Percentiles rank a stretch among this genome's conserved stretches.
Evolutionary conservation across 2,797 vertebrate genomes (phyloP).

Genomic region (Etheostoma nigrum): DNA sequence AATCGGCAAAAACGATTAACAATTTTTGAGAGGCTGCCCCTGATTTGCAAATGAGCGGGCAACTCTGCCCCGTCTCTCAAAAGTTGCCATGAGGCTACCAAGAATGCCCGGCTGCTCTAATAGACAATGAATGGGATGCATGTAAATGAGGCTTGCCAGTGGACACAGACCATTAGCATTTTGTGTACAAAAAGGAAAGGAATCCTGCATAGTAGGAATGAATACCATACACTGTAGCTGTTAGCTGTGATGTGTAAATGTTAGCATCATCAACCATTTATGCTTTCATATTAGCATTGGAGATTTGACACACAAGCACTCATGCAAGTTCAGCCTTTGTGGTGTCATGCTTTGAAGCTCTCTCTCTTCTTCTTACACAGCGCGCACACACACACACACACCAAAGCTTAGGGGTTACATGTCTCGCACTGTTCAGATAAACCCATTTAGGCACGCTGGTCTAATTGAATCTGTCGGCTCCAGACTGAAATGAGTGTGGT

Average conservation of each 20-base stretch:
- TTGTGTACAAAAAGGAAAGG: background rate
- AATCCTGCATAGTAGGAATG: constrained; percentile 2
- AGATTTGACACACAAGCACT: constrained; percentile 50
- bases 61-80: no score
- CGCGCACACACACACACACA: constrained; percentile 4
- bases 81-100: no score
- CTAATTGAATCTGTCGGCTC: constrained; percentile 71
- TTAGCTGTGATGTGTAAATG: constrained; percentile 42
- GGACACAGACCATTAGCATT: no score
- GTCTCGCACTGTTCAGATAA: constrained; percentile 48
- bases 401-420: constrained; percentile 36
- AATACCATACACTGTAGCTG: no score
- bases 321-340: constrained; percentile 33
- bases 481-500: constrained; percentile 50
- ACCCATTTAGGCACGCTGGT: constrained; percentile 52
- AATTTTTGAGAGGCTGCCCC: no score
- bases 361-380: background rate
- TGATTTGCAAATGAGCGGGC: no score
- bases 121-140: no score
- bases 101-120: no score
- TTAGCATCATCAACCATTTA: constrained; percentile 41
- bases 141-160: no score
- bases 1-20: no score
- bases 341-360: constrained; percentile 35
- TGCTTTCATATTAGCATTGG: constrained; percentile 42